These are phyloP conservation scores for Drosophila subobscura DNA, from an alignment of 1,140 invertebrate genomes.

Conservation along the genomic window DNA sequence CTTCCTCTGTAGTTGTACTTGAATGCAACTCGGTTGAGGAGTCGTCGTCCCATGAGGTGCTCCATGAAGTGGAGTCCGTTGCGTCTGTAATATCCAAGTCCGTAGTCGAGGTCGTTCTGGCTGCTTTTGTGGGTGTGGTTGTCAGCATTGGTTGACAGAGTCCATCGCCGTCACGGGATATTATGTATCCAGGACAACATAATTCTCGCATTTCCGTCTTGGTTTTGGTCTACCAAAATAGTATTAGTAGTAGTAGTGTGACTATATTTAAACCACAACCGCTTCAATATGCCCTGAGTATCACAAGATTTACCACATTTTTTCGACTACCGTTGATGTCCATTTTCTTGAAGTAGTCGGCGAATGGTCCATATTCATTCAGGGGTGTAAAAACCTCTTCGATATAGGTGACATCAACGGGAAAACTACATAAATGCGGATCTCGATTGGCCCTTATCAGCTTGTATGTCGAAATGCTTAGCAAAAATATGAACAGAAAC, in stretches of 20 bases:
- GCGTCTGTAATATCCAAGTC: neutral
- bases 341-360: constrained; percentile 1
- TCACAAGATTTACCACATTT: constrained; percentile 8
- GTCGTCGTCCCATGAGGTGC: neutral
- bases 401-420: neutral
- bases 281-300: neutral
- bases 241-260: too few species aligned
- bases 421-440: constrained; percentile 8
- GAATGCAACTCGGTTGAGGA: too few species aligned
- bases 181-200: constrained; percentile 45
- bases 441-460: constrained; percentile 3
- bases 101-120: neutral
- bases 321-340: constrained; percentile 1
- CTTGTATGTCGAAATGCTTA: neutral
- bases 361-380: neutral
- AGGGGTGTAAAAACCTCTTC: neutral
- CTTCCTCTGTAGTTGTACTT: neutral
- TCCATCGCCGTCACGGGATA: neutral
- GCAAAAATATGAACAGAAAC: neutral
- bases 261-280: neutral
- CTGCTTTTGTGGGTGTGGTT: constrained; percentile 1
- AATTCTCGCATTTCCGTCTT: constrained; percentile 14
- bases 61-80: neutral
- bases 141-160: constrained; percentile 8
- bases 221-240: constrained; percentile 43